phyloP scores from a whole-genome alignment of 2,113 vertebrate species.

The Megaceryle maxima region DNA sequence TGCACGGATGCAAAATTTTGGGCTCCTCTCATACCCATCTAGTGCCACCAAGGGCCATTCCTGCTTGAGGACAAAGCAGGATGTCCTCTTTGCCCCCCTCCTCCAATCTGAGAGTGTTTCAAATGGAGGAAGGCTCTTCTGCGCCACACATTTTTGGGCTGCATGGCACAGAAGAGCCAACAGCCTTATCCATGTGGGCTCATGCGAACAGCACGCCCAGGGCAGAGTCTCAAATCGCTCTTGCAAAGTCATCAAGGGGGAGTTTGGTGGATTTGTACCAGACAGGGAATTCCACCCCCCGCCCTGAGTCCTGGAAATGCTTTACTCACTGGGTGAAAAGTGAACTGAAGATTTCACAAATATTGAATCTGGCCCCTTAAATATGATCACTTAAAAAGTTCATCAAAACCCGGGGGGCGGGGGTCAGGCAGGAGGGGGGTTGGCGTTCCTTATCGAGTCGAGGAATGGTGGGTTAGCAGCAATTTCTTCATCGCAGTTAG shows the following conservation, averaged over 20 bases:
- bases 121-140: neutral
- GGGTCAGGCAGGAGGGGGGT: neutral
- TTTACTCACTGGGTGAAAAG: neutral
- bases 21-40: neutral
- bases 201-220: neutral
- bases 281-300: neutral
- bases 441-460: conserved; percentile 24
- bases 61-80: neutral
- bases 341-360: neutral
- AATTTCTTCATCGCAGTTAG: conserved; percentile 69
- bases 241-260: neutral
- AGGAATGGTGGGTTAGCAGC: conserved; percentile 67
- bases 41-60: neutral
- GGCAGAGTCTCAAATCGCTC: neutral
- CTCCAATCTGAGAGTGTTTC: neutral
- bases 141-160: neutral
- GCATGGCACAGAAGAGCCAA: neutral
- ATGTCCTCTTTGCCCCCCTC: neutral
- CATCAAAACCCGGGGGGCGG: neutral
- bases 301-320: neutral
- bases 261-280: neutral
- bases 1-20: neutral
- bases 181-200: neutral
- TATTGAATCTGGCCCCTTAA: neutral
- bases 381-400: conserved; percentile 4